Percentiles rank a stretch among this genome's conserved stretches.
These are phyloP conservation scores for Notospermus geniculatus DNA, from an alignment of 1,140 invertebrate species.

Conservation along the genomic window DNA sequence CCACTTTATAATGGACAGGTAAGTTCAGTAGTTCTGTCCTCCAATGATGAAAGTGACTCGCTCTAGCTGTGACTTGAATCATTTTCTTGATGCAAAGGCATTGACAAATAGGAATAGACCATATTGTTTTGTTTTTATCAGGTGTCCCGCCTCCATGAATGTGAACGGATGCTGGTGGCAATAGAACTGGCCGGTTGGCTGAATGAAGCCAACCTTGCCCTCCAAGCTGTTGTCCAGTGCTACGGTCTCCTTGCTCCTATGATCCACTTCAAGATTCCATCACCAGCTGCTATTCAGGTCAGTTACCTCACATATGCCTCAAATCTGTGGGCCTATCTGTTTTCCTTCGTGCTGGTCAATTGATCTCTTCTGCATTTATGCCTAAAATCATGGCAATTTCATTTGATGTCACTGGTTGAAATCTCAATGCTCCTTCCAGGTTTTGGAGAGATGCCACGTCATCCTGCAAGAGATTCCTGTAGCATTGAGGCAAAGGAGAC, in stretches of 20 bases:
- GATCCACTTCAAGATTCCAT: constrained; percentile 51
- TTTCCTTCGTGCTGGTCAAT: neutral
- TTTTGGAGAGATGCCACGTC: constrained; percentile 47
- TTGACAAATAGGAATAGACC: too few species aligned
- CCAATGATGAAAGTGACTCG: too few species aligned
- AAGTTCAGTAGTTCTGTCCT: constrained; percentile 5
- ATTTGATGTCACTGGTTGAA: neutral
- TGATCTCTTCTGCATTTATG: too few species aligned
- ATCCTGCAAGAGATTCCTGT: constrained; percentile 51
- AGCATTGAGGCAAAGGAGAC: constrained; percentile 43
- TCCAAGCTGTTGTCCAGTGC: constrained; percentile 53
- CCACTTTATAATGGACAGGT: constrained; percentile 47
- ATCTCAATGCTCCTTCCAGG: constrained; percentile 26
- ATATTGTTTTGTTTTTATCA: constrained; percentile 24
- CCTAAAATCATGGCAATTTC: too few species aligned
- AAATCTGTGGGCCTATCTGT: neutral
- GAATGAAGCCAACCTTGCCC: constrained; percentile 51
- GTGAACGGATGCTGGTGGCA: constrained; percentile 53
- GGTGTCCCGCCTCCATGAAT: constrained; percentile 45
- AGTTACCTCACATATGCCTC: neutral
- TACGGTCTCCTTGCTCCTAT: constrained; percentile 54
- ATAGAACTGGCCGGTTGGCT: constrained; percentile 54
- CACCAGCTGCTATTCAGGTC: constrained; percentile 52
- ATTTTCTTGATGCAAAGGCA: too few species aligned
- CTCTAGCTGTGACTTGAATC: too few species aligned